phyloP scores from a whole-genome alignment of 1,140 invertebrate genomes.

The Rhopalosiphum maidis region DNA sequence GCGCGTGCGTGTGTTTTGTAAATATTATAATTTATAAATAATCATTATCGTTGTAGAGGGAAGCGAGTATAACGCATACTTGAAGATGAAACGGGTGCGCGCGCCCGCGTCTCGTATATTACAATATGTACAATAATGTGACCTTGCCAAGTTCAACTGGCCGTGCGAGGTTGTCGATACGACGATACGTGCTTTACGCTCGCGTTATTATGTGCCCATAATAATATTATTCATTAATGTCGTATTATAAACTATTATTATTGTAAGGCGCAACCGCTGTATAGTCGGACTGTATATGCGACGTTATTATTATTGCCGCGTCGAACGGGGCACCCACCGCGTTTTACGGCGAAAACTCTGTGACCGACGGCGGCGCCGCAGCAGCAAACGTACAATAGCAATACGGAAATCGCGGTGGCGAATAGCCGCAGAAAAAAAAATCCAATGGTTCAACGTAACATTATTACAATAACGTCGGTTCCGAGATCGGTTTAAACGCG shows the following conservation, averaged over 20 bases:
- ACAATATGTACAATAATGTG: background rate
- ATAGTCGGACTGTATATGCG: background rate
- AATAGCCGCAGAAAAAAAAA: no score
- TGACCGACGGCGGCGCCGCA: no score
- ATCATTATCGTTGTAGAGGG: background rate
- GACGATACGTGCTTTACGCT: background rate
- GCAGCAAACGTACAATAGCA: no score
- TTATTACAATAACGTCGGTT: no score
- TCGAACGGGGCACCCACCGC: no score
- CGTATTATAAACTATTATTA: background rate
- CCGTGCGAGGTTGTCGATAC: slow-evolving; percentile 37
- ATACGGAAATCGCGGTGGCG: no score
- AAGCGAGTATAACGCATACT: background rate
- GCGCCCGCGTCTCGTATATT: background rate
- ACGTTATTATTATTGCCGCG: no score
- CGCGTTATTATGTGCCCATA: background rate
- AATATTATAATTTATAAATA: background rate
- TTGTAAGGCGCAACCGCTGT: no score
- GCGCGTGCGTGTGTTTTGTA: background rate
- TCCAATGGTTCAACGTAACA: no score
- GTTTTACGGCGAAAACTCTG: background rate
- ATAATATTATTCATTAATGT: background rate
- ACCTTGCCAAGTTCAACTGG: slow-evolving; percentile 49
- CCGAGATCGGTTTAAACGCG: no score
- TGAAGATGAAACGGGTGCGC: background rate